Evolutionary conservation across 2,888 invertebrate genomes (phyloP), one percentile per base, ranked within the genome.

Genomic region (Cryptocephalus moraei): DNA sequence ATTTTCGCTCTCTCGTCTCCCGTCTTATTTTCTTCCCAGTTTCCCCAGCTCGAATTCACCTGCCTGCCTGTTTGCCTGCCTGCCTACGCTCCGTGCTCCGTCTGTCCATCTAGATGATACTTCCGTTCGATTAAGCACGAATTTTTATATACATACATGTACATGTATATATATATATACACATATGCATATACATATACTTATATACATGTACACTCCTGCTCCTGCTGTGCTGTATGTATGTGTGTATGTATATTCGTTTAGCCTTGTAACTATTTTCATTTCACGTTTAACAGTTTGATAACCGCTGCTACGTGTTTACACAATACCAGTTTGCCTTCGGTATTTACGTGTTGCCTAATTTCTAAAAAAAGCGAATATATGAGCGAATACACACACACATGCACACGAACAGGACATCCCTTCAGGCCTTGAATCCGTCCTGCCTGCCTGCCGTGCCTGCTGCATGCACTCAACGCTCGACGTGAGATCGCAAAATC

Each of bases 341-440:
- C 56, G 53, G 49, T 58, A 55, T 55, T 55, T 59, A 56, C 56
- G 53, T 59, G 59, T 61, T 60, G 60, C 61, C 58, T 57, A 61
- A 57, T 59, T 56, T 54, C 47, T 46, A 49, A 54, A 54, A 52
- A 49, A 45, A 22, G 22, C 22, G 22, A 22, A 22, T 22, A 22
- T 22, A 22, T 6, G 49, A 55, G 46, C 50, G 50, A 49, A 57
- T 49, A 41, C 40, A 32, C 33, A 47, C 40, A 22, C 22, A 22
- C 22, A 22, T 22, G 6, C 22, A 22, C 22, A 22, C 22, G 44
- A 51, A 53, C 50, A 52, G 51, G 53, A 55, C 57, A 54, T 55
- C 60, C 62, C 60, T 57, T 59, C 52, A 58, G 59, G 56, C 58
- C 59, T 61, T 60, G 59, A 58, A 55, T 59, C 22, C 22, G 22